Evolutionary conservation across 2,888 invertebrate genomes (phyloP), one percentile per base, ranked within the genome.

Genomic region (Argyresthia albistria): DNA sequence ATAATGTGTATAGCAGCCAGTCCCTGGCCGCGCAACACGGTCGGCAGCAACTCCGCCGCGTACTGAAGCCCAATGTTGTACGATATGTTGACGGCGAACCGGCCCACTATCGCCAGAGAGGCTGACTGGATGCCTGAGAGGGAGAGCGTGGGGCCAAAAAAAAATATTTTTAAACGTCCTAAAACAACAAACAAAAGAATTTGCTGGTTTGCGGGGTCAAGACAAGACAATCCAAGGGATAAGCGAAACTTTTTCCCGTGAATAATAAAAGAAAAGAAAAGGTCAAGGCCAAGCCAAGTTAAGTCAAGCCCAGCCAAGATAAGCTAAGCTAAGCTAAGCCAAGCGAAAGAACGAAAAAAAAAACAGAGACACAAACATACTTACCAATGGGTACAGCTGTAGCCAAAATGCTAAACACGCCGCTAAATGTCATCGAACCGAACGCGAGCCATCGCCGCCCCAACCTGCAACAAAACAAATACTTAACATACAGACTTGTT

Each of bases 51-150:
- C 71, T 96, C 96, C 0, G 96, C 95, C 0, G 95, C 95, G 71
- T 95, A 96, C 65, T 96, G 96, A 57, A 96, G 89, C 0, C 96
- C 95, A 59, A 96, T 95, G 70, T 96, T 96, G 75, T 93, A 96
- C 0, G 96, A 93, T 43, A 95, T 95, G 71, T 96, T 96, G 1
- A 96, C 93, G 53, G 93, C 93, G 63, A 96, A 95, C 25, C 96
- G 84, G 1, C 96, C 95, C 35, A 93, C 82, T 39, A 97, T 94
- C 0, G 96, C 96, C 51, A 95, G 73, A 0, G 92, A 88, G 0
- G 95, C 94, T 25, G 93, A 91, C 8, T 91, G 91, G 1, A 93
- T 80, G 15, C 93, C 93, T 93, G 73, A 4, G 63, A 63, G 9
- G 36, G 36, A 36, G 9, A 9, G 39, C 39, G 39, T 2, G n/a